Conservation (phyloP, 2,888 invertebrate species). For the Salticus scenicus region DNA sequence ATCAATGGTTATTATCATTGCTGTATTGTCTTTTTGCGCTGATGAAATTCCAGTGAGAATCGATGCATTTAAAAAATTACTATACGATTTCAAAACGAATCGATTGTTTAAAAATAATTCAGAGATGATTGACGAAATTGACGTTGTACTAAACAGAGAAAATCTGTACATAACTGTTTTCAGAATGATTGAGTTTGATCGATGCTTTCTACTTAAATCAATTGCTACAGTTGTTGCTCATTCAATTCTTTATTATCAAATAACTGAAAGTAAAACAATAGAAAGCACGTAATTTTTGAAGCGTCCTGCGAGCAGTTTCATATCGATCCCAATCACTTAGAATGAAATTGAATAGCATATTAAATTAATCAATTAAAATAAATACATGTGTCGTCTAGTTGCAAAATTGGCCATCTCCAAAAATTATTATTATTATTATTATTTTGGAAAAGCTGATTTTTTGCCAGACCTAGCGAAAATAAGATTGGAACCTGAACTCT, state of each 20-base stretch:
- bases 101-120: not conserved
- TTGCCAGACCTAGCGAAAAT: no score
- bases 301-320: no score
- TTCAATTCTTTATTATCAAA: not conserved
- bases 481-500: no score
- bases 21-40: not conserved
- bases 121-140: not conserved
- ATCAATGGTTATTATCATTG: not conserved
- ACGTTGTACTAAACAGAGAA: not conserved
- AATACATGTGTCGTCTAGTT: no score
- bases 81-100: not conserved
- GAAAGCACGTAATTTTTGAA: no score
- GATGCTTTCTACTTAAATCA: not conserved
- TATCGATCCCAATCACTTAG: no score
- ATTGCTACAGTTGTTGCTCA: not conserved
- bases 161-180: not conserved
- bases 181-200: not conserved
- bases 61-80: not conserved
- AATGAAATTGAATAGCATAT: no score
- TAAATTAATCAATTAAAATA: no score
- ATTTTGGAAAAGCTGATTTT: no score
- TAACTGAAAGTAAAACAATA: no score
- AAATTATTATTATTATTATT: no score
- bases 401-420: no score
- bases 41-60: not conserved